Percentiles rank a stretch among this genome's conserved stretches.
These are phyloP conservation scores for Etia nguti DNA, from an alignment of 2,113 vertebrate species.

Conservation along the genomic window DNA sequence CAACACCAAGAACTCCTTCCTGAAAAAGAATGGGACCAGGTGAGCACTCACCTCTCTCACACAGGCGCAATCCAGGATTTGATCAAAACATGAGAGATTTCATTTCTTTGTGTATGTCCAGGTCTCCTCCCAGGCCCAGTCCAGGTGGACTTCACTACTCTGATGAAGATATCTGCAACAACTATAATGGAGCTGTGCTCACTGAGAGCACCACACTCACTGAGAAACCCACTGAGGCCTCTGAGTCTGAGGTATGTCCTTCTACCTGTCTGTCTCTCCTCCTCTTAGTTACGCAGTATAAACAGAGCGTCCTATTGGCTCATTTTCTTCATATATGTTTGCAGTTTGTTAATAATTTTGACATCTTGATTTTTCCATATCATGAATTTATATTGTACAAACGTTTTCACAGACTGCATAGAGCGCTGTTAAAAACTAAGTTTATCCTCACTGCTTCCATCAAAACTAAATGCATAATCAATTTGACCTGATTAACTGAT, in stretches of 20 bases:
- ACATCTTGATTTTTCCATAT: not conserved
- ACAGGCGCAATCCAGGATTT: not conserved
- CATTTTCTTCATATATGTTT: not conserved
- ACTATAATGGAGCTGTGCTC: constrained; percentile 86
- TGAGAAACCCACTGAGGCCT: constrained; percentile 85
- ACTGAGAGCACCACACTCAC: constrained; percentile 82
- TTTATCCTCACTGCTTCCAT: not conserved
- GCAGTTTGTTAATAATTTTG: not conserved
- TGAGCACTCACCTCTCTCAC: constrained; percentile 17
- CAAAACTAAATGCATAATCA: not conserved
- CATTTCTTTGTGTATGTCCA: constrained; percentile 32
- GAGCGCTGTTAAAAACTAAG: not conserved
- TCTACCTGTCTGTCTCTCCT: not conserved
- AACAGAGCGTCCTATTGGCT: not conserved
- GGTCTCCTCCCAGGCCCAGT: constrained; percentile 92
- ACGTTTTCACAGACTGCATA: not conserved
- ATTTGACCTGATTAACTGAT: not conserved
- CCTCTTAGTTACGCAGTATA: not conserved
- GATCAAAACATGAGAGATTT: not conserved
- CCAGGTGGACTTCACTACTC: constrained; percentile 92
- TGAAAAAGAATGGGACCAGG: constrained; percentile 93
- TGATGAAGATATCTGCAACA: constrained; percentile 91
- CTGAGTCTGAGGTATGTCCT: constrained; percentile 85
- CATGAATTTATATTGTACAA: not conserved
- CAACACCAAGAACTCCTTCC: constrained; percentile 87